Percentiles rank a stretch among this genome's conserved stretches.
Conservation (phyloP, 2,888 invertebrate genomes). For the Melieria picta region DNA sequence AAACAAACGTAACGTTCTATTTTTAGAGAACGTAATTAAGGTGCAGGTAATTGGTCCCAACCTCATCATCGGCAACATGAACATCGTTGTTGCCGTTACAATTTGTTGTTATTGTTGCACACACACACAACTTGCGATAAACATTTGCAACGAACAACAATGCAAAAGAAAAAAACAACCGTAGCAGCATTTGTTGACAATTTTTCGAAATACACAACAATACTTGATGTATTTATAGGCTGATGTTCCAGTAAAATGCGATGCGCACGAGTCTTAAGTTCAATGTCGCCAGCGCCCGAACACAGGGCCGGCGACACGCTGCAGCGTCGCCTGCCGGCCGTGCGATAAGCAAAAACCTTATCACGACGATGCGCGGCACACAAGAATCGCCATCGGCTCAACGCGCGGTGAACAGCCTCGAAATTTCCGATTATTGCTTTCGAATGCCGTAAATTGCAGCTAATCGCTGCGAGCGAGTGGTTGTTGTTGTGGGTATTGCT, state of each 20-base stretch:
- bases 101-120: not conserved
- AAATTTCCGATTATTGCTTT: too few species aligned
- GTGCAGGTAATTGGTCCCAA: conserved; percentile 19
- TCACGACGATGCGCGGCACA: too few species aligned
- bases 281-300: too few species aligned
- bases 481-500: too few species aligned
- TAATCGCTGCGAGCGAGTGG: too few species aligned
- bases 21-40: conserved; percentile 22
- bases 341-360: too few species aligned
- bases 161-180: not conserved
- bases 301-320: too few species aligned
- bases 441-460: too few species aligned
- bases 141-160: not conserved
- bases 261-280: too few species aligned
- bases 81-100: not conserved
- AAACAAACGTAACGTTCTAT: conserved; percentile 4
- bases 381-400: too few species aligned
- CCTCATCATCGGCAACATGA: not conserved
- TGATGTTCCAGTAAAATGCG: not conserved
- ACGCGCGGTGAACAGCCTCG: too few species aligned
- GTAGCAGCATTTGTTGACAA: not conserved
- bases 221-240: not conserved
- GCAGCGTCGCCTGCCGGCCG: too few species aligned
- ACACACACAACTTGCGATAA: not conserved
- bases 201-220: not conserved